phyloP scores from a whole-genome alignment of 2,888 invertebrate genomes.

The Apodemia zela region DNA sequence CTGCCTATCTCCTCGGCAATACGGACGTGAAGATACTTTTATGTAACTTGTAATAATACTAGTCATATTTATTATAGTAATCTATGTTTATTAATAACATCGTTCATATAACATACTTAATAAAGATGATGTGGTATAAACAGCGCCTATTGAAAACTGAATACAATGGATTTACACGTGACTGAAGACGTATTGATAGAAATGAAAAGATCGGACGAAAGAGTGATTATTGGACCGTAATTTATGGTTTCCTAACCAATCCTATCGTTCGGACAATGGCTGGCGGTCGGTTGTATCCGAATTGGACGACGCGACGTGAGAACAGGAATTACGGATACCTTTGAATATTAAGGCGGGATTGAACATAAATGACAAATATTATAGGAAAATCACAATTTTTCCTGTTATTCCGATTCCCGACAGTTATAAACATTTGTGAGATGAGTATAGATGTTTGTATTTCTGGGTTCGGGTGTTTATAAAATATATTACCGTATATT shows the following conservation, averaged over 20 bases:
- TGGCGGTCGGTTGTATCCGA: constrained; percentile 5
- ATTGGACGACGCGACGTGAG: constrained; percentile 1
- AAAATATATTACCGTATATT: too few relatives aligned
- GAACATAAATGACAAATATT: too few relatives aligned
- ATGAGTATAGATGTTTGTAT: too few relatives aligned
- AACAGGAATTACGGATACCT: neutral
- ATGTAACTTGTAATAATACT: too few relatives aligned
- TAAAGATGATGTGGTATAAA: constrained; percentile 11
- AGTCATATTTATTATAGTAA: too few relatives aligned
- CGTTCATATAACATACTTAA: neutral
- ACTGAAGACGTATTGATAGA: constrained; percentile 25
- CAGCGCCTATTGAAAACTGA: constrained; percentile 16
- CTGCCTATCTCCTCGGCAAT: too few relatives aligned
- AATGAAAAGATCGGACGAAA: constrained; percentile 23
- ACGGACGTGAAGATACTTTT: too few relatives aligned
- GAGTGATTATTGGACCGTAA: constrained; percentile 47
- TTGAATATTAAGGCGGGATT: too few relatives aligned
- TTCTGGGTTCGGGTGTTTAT: too few relatives aligned
- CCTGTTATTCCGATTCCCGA: too few relatives aligned
- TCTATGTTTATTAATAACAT: neutral
- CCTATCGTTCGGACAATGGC: constrained; percentile 31
- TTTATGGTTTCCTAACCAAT: constrained; percentile 47
- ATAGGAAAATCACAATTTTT: too few relatives aligned
- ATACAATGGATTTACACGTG: constrained; percentile 25
- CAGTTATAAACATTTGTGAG: too few relatives aligned